Conservation (phyloP, 1,140 invertebrate genomes). For the Bombus impatiens region DNA sequence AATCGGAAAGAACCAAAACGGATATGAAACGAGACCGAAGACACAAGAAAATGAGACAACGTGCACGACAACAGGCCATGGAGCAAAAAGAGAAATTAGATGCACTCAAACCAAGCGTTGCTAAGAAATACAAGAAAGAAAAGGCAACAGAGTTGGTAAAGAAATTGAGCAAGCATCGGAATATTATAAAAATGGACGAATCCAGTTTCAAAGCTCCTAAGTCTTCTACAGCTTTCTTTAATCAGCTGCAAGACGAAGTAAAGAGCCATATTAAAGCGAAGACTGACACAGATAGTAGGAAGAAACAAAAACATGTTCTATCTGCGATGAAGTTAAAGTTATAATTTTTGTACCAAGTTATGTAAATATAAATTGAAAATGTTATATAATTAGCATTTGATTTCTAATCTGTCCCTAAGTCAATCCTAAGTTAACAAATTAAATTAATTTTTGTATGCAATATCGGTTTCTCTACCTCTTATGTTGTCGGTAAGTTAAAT, state of each 20-base stretch:
- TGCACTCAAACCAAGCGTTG: conserved; percentile 80
- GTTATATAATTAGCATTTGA: background rate
- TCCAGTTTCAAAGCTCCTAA: conserved; percentile 84
- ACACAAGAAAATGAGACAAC: conserved; percentile 92
- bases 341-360: conserved; percentile 72
- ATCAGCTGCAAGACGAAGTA: conserved; percentile 89
- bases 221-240: conserved; percentile 92
- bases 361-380: conserved; percentile 25
- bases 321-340: conserved; percentile 83
- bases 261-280: conserved; percentile 82
- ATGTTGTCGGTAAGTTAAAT: background rate
- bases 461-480: no score
- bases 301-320: conserved; percentile 73
- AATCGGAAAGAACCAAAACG: conserved; percentile 90
- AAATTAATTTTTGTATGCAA: no score
- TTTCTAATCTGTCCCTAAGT: background rate
- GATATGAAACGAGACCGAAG: conserved; percentile 95
- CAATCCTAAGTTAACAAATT: no score
- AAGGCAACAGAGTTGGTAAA: conserved; percentile 83
- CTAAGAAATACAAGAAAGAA: conserved; percentile 85
- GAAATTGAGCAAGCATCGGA: conserved; percentile 85
- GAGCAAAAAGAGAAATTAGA: conserved; percentile 83
- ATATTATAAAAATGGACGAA: conserved; percentile 84
- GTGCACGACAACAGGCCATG: conserved; percentile 81
- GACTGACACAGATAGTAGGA: conserved; percentile 64